Evolutionary conservation across 2,113 vertebrate species (phyloP).

Genomic region (Pangasianodon gigas): DNA sequence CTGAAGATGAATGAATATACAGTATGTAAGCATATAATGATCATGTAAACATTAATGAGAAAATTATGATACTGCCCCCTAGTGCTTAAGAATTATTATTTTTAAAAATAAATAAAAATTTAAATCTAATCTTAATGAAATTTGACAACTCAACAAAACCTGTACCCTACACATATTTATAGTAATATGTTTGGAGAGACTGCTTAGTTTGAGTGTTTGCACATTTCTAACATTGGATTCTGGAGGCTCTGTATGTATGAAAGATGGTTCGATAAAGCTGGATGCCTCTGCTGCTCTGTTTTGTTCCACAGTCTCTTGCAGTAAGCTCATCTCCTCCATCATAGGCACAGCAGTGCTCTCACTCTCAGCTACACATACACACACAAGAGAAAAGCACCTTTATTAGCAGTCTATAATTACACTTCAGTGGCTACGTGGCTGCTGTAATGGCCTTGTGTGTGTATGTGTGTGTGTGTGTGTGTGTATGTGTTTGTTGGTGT

Average conservation of each 20-base stretch:
- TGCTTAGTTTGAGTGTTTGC: not conserved
- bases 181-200: not conserved
- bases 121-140: not conserved
- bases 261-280: conserved; percentile 6
- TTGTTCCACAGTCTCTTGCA: conserved; percentile 40
- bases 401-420: not conserved
- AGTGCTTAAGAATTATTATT: not conserved
- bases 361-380: conserved; percentile 23
- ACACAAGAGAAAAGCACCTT: conserved; percentile 2
- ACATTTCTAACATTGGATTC: conserved; percentile 51
- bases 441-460: not conserved
- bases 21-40: not conserved
- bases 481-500: not conserved
- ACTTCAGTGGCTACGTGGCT: not conserved
- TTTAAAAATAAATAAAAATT: too few species aligned
- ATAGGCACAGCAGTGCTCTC: conserved; percentile 5
- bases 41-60: not conserved
- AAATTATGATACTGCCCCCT: conserved; percentile 1
- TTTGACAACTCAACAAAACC: not conserved
- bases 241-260: conserved; percentile 16
- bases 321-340: conserved; percentile 45
- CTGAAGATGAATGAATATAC: not conserved
- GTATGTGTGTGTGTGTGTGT: not conserved
- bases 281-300: conserved; percentile 24
- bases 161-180: not conserved